A percentile compares a stretch with the other conserved stretches of the same genome.
Conservation (phyloP, 2,888 invertebrate genomes). For the Alitta virens region DNA sequence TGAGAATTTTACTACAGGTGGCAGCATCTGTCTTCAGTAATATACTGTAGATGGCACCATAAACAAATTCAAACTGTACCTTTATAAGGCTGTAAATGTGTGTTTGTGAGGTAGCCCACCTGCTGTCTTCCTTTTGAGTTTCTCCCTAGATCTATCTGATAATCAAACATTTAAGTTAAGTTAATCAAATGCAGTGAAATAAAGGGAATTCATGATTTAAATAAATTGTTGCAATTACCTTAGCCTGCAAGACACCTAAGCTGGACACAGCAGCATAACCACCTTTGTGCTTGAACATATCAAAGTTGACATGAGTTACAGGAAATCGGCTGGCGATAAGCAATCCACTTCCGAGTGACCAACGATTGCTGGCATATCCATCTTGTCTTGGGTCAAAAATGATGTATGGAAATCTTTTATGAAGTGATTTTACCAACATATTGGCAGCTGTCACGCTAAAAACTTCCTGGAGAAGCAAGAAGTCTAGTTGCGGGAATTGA, state of each 20-base stretch:
- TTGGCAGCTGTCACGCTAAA: conserved; percentile 44
- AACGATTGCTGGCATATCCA: conserved; percentile 35
- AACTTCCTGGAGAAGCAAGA: conserved; percentile 53
- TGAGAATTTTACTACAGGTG: too few relatives aligned
- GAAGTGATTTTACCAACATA: conserved; percentile 39
- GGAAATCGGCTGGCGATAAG: conserved; percentile 52
- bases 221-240: conserved; percentile 36
- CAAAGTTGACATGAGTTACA: conserved; percentile 45
- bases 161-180: neutral
- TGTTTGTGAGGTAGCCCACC: conserved; percentile 50
- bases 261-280: conserved; percentile 39
- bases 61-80: conserved; percentile 34
- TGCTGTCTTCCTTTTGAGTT: conserved; percentile 15
- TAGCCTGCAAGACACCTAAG: conserved; percentile 52
- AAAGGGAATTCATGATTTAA: neutral
- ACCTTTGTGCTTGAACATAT: conserved; percentile 36
- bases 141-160: conserved; percentile 15
- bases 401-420: conserved; percentile 45
- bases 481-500: conserved; percentile 38
- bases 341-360: conserved; percentile 47
- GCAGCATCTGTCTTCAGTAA: too few relatives aligned
- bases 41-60: too few relatives aligned
- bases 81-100: conserved; percentile 54
- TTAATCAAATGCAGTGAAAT: too few relatives aligned
- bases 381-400: conserved; percentile 50